phyloP scores from a whole-genome alignment of 2,113 vertebrate species.

The Peromyscus polionotus region DNA sequence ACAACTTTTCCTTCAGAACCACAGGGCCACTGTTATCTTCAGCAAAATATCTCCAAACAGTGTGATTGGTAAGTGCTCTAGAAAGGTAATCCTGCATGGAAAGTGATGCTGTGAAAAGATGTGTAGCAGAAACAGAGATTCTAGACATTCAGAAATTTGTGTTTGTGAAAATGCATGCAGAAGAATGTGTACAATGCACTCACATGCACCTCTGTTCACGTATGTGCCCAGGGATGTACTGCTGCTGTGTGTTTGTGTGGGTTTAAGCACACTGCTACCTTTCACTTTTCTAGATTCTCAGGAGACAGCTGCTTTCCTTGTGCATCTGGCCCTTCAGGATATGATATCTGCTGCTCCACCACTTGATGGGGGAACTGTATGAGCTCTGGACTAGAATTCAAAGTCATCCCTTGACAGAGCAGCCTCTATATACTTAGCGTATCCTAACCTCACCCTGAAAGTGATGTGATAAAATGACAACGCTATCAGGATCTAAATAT shows the following conservation, averaged over 20 bases:
- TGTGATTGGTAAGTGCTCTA: neutral
- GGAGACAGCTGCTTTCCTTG: neutral
- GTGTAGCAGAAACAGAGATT: too few relatives aligned
- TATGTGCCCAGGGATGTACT: neutral
- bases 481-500: neutral
- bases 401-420: neutral
- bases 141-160: neutral
- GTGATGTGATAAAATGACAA: neutral
- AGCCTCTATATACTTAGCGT: neutral
- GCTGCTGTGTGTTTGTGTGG: neutral
- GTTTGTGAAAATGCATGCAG: neutral
- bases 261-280: neutral
- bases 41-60: neutral
- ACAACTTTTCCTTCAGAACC: neutral
- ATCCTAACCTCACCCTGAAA: neutral
- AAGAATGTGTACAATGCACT: neutral
- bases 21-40: neutral
- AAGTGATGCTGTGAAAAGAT: neutral
- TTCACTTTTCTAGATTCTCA: neutral
- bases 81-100: neutral
- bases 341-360: neutral
- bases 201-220: neutral
- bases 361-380: neutral
- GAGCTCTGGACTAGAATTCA: neutral
- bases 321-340: neutral